Base-by-base conservation (phyloP, 2,888 invertebrate species). In the Nemotelus pantherinus region DNA sequence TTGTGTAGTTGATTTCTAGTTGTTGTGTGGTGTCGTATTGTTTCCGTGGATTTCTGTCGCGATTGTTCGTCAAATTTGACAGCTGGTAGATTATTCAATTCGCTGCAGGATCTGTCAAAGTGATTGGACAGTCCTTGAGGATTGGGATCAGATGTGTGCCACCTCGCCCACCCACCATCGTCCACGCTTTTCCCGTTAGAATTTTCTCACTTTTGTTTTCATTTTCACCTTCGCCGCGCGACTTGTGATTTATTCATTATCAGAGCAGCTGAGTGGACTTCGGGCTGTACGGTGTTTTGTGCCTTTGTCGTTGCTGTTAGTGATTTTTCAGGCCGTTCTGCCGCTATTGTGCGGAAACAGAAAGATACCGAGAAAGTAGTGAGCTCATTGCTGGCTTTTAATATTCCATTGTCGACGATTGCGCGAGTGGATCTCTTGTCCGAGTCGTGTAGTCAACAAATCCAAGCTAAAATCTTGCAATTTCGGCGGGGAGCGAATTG, bases 21-120 rank as follows among this genome's bases (percentile, higher is more conserved):
- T 74, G 74, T 74, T 50, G 45, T 74, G 74, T 63, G 3, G 41
- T 63, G 60, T 68, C 48, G 47, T 25, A 55, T 72, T 60, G 72
- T 60, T 71, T 43, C 25, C 57, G 57, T 25, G 55, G 25, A 25
- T 25, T 25, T 1, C 25, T 25, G 25, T 55, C 55, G 48, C 25
- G 5, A 6, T 25, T 2, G 70, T 6, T 44, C 71, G 74, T 60
- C 74, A 43, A 7, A 48, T 74, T 63, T 74, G 74, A 63, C 74
- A 71, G 71, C 10, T 47, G 10, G 63, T 25, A 63, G 68, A 25
- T 25, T 25, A 25, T 43, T 25, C 55, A 44, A 43, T 71, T 44
- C 55, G 7, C n/a, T 1, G n/a, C 65, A 65, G 65, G 48, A 58
- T 72, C 71, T 74, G 60, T 63, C 63, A 74, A 63, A 60, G 25